Base-by-base conservation (phyloP, 2,888 invertebrate species). In the Clepsis dumicolana region DNA sequence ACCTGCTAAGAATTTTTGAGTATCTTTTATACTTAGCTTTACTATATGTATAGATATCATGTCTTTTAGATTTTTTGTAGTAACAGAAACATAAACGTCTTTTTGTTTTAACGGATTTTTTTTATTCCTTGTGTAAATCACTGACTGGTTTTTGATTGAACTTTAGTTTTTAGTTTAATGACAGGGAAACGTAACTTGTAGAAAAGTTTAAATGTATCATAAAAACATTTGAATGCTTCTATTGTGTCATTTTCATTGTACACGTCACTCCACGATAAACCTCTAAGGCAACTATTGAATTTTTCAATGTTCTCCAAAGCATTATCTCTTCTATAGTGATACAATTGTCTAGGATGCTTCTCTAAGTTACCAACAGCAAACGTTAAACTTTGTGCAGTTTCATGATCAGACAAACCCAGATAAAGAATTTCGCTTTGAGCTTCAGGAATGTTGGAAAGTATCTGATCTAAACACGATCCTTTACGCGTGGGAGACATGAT, bases 331-430 rank as follows among this genome's bases (percentile, higher is more conserved):
- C n/a, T n/a, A n/a, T n/a, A n/a, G n/a, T n/a, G n/a, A n/a, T n/a
- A n/a, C n/a, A n/a, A n/a, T n/a, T n/a, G n/a, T n/a, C n/a, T n/a
- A n/a, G n/a, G n/a, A n/a, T n/a, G n/a, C 16, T 44, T n/a, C 5
- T 8, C 3, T 4, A 3, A 3, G 16, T 44, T 18, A 4, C 14
- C 24, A 18, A 50, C 21, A 24, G 24, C 12, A 25, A 50, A 50
- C 7, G 8, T 50, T 14, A 24, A 4, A 50, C 50, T 24, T 50
- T 50, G 50, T 4, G 50, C 50, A 12, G 50, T 50, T n/a, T 50
- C 50, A n/a, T 50, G 50, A 50, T 50, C 50, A 12, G 50, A 50
- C 14, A 50, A 24, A 21, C 50, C 50, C 5, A 50, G 10, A 2
- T 24, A 2, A 12, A 18, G 50, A 50, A 50, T 50, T 24, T 50